phyloP scores from a whole-genome alignment of 2,113 vertebrate genomes.

The Paraplagusia blochii region DNA sequence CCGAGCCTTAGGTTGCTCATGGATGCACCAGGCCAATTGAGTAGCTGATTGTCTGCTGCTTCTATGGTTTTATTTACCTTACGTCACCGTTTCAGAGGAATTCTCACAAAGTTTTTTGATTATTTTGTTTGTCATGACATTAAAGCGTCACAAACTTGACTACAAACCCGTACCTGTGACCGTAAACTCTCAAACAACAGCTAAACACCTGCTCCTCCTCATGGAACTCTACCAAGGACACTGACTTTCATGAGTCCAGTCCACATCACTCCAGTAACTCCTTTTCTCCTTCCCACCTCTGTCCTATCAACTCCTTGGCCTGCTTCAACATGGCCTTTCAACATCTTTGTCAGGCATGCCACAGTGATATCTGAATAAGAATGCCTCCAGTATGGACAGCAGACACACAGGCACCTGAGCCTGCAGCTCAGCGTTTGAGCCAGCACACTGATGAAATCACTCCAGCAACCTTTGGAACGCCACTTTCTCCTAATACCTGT shows the following conservation, averaged over 20 bases:
- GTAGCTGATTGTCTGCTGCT: too few relatives aligned
- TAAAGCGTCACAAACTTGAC: too few relatives aligned
- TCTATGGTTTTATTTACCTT: too few relatives aligned
- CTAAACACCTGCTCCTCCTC: constrained; percentile 36
- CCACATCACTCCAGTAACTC: constrained; percentile 16
- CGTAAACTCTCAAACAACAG: constrained; percentile 48
- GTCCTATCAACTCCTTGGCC: constrained; percentile 12
- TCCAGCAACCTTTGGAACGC: constrained; percentile 57
- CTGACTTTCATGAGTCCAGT: constrained; percentile 32
- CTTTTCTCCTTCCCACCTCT: constrained; percentile 3
- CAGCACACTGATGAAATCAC: constrained; percentile 59
- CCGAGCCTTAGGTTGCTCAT: too few relatives aligned
- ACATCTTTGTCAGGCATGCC: constrained; percentile 59
- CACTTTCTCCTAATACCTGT: constrained; percentile 26
- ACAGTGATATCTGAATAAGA: constrained; percentile 63
- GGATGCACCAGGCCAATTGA: too few relatives aligned
- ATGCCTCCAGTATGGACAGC: constrained; percentile 64
- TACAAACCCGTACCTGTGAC: constrained; percentile 29
- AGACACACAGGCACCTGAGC: constrained; percentile 67
- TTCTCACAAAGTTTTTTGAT: too few relatives aligned
- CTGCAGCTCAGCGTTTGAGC: constrained; percentile 58
- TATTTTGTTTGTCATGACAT: too few relatives aligned
- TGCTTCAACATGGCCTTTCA: constrained; percentile 66
- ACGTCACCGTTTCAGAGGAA: too few relatives aligned
- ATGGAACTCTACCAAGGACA: constrained; percentile 17